Percentiles rank a stretch among this genome's conserved stretches.
phyloP scores from a whole-genome alignment of 2,797 vertebrate genomes.

The Crenuchus spilurus region DNA sequence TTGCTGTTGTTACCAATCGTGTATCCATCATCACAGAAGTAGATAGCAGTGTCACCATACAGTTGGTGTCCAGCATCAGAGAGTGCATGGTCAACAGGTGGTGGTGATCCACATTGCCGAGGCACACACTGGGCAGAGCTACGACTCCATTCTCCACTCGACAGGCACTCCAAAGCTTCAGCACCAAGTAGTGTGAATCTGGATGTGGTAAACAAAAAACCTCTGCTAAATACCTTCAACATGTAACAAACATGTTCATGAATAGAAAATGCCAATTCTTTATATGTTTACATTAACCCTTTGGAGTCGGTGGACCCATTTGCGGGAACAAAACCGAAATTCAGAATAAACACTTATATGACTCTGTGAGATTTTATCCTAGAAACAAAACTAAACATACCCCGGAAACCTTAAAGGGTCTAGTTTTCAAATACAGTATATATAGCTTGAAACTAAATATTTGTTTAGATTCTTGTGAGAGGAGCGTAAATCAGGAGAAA shows the following conservation, averaged over 20 bases:
- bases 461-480: too few species aligned
- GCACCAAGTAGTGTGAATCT: slow-evolving; percentile 91
- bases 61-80: slow-evolving; percentile 90
- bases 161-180: slow-evolving; percentile 85
- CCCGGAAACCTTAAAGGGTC: too few species aligned
- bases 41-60: slow-evolving; percentile 91
- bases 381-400: too few species aligned
- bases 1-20: slow-evolving; percentile 88
- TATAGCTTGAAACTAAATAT: too few species aligned
- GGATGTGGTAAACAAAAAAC: slow-evolving; percentile 23
- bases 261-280: too few species aligned
- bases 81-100: slow-evolving; percentile 88
- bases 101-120: slow-evolving; percentile 92
- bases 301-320: too few species aligned
- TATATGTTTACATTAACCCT: too few species aligned
- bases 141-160: slow-evolving; percentile 85
- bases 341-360: too few species aligned
- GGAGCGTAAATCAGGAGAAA: too few species aligned
- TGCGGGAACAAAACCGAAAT: too few species aligned
- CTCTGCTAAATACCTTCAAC: neutral
- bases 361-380: too few species aligned
- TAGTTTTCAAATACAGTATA: too few species aligned
- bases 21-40: slow-evolving; percentile 94
- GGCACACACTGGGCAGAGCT: slow-evolving; percentile 89
- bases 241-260: neutral